These are phyloP conservation scores for Halichoerus grypus DNA, from an alignment of 2,113 vertebrate genomes.

Conservation along the genomic window DNA sequence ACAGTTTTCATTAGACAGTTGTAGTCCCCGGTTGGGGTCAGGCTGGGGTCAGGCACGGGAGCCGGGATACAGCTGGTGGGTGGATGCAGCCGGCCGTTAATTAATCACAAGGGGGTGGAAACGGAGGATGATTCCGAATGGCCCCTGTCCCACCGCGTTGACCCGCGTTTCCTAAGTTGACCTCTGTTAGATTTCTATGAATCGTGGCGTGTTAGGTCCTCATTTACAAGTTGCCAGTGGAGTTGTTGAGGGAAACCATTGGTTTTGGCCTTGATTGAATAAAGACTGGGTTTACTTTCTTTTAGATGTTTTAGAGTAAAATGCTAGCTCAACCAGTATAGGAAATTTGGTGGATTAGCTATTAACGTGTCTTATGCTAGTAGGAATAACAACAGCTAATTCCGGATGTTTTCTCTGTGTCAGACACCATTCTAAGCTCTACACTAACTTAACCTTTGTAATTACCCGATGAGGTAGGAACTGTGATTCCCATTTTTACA, in stretches of 20 bases:
- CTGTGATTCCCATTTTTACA: background rate
- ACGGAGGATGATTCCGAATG: background rate
- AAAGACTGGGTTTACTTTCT: constrained; percentile 21
- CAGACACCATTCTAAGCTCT: background rate
- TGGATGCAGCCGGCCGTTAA: constrained; percentile 74
- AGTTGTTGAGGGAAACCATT: background rate
- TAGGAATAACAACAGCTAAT: background rate
- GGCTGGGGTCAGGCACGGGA: constrained; percentile 66
- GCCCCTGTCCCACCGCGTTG: constrained; percentile 66
- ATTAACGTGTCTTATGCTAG: background rate
- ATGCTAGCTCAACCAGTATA: background rate
- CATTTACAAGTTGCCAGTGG: constrained; percentile 52
- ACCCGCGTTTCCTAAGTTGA: constrained; percentile 4
- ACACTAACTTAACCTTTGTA: background rate
- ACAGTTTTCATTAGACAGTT: constrained; percentile 68
- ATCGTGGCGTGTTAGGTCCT: constrained; percentile 7
- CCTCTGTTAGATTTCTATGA: constrained; percentile 65
- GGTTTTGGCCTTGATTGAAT: background rate
- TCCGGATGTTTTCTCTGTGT: background rate
- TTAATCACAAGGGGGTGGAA: constrained; percentile 77
- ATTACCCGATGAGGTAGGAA: background rate
- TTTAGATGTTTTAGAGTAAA: constrained; percentile 39
- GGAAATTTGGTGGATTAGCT: background rate
- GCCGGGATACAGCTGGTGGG: constrained; percentile 75
- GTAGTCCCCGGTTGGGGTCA: constrained; percentile 73